Base-by-base conservation (phyloP, 2,888 invertebrate genomes). In the Drosophila ustulata region DNA sequence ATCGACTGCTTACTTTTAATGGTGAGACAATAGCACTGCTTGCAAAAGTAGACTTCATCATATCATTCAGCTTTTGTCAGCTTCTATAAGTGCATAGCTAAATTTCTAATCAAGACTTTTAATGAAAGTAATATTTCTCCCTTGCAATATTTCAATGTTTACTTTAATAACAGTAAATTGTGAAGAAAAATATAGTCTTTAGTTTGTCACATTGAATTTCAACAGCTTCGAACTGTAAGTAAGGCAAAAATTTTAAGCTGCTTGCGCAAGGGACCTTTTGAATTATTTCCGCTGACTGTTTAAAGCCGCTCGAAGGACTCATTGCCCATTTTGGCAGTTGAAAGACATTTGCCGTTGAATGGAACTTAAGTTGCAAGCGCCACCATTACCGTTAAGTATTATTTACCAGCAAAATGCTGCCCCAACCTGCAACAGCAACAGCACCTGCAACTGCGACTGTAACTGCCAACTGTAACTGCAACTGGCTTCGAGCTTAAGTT, bases 321-420 rank as follows among this genome's bases (percentile, higher is more conserved):
- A 58, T 62, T 62, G 71, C 49, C 39, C 61, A 45, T 62, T 72
- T 37, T 62, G 73, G 51, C 72, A 72, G 77, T 49, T 64, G 32
- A 62, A 76, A 52, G 69, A 76, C 69, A 58, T 65, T 73, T 69
- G 13, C 45, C 49, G 77, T 6, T 76, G 73, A 72, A 76, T 65
- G 73, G n/a, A 75, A 72, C 76, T 76, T 55, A 64, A 71, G 68
- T 57, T 72, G 67, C 28, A 25, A 53, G 58, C 73, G 58, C 73
- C 66, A 76, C 62, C 64, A 73, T 81, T 73, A 73, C 66, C 57
- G 73, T 58, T 73, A 69, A 81, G 67, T 73, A 73, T 78, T 83
- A 83, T 73, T 83, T 76, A 81, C 78, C 73, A 56, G 53, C 59
- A 58, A 26, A 41, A 41, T 37, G 39, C 7, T 37, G 51, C 45